Conservation (phyloP, 2,797 vertebrate species). For the Eleutherodactylus coqui region DNA sequence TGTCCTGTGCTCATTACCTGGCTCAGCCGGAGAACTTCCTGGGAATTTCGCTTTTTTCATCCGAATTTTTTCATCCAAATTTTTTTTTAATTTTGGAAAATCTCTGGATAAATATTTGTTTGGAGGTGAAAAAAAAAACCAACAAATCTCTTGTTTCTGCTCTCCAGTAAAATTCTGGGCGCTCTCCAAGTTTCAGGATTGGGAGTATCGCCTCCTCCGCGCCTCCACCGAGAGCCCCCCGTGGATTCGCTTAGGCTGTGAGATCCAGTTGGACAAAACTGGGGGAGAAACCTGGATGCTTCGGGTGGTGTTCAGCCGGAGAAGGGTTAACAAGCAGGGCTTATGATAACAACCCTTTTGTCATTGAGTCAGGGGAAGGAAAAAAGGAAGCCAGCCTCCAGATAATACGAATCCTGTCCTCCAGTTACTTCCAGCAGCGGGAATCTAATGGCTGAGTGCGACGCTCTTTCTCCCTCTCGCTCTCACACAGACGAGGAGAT, state of each 20-base stretch:
- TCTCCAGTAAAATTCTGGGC: conserved; percentile 23
- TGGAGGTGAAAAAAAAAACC: background rate
- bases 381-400: conserved; percentile 58
- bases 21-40: background rate
- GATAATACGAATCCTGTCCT: conserved; percentile 61
- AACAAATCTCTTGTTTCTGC: background rate
- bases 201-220: conserved; percentile 36
- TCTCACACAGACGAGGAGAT: conserved; percentile 30
- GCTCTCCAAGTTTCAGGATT: conserved; percentile 53
- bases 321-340: conserved; percentile 68
- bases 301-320: conserved; percentile 41
- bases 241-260: background rate
- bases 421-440: conserved; percentile 48
- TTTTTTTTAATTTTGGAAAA: background rate
- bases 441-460: conserved; percentile 34
- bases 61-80: background rate
- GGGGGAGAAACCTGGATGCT: background rate
- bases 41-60: background rate
- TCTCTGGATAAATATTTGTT: conserved; percentile 39
- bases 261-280: conserved; percentile 22
- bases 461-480: background rate
- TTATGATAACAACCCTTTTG: conserved; percentile 67
- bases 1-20: conserved; percentile 9
- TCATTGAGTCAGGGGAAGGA: conserved; percentile 64
- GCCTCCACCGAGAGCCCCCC: conserved; percentile 21